phyloP scores from a whole-genome alignment of 2,888 invertebrate species.

The Cryptus armator region DNA sequence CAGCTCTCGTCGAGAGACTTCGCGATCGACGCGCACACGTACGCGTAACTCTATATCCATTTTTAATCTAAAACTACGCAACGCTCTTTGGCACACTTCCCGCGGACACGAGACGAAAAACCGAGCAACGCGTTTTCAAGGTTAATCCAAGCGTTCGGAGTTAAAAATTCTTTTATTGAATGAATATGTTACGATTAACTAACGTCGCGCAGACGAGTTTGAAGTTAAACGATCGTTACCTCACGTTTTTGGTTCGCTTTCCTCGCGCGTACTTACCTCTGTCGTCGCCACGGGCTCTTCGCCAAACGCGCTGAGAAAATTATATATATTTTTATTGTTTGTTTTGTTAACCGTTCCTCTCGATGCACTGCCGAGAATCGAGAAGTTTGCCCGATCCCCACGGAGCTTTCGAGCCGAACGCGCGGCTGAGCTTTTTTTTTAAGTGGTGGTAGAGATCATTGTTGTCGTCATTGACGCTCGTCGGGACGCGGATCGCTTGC shows the following conservation, averaged over 20 bases:
- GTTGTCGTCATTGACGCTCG: no score
- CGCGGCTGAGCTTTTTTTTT: conserved; percentile 1
- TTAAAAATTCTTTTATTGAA: background rate
- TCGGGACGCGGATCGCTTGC: no score
- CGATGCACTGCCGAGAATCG: conserved; percentile 33
- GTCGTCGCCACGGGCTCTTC: background rate
- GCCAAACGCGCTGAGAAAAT: conserved; percentile 11
- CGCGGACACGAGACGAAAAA: background rate
- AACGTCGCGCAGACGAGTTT: background rate
- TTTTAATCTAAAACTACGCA: background rate
- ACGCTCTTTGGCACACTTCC: background rate
- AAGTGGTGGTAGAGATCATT: background rate
- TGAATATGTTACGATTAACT: background rate
- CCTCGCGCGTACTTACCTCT: background rate
- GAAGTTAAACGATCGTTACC: background rate
- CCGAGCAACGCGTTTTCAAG: background rate
- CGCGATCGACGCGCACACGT: background rate
- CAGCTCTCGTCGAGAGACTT: no score
- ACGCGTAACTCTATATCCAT: background rate
- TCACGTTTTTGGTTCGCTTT: background rate
- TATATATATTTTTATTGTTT: background rate
- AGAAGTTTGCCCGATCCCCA: conserved; percentile 25
- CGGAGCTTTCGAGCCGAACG: background rate
- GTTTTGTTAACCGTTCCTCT: background rate
- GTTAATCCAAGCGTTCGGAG: background rate